phyloP scores from a whole-genome alignment of 23 tunicate genomes.

The Ascidia mentula region DNA sequence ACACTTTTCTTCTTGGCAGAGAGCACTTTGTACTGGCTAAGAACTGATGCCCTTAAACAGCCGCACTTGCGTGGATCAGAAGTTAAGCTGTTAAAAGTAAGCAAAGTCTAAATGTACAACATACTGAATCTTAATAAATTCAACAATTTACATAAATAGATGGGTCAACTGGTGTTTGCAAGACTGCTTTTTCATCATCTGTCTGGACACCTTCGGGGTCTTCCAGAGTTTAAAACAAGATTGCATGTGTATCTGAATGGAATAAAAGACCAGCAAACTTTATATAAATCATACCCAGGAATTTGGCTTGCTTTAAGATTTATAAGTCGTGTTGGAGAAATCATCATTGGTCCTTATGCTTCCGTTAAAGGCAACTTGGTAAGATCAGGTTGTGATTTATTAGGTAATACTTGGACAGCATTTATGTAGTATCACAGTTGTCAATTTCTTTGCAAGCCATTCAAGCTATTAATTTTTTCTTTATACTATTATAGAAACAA shows the following conservation, averaged over 20 bases:
- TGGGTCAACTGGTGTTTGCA: slow-evolving; percentile 82
- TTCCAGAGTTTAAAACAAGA: slow-evolving; percentile 71
- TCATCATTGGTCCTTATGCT: slow-evolving; percentile 46
- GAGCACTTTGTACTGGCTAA: slow-evolving; percentile 79
- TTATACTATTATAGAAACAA: background rate
- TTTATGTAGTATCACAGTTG: background rate
- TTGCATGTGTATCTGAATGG: slow-evolving; percentile 60
- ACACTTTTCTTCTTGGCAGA: slow-evolving; percentile 95
- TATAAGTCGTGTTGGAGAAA: slow-evolving; percentile 49
- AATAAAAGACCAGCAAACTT: slow-evolving; percentile 48
- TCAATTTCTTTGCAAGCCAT: background rate
- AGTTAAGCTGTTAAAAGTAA: slow-evolving; percentile 69
- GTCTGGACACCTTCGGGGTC: slow-evolving; percentile 46
- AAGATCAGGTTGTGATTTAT: background rate
- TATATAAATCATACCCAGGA: slow-evolving; percentile 70
- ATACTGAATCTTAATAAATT: background rate
- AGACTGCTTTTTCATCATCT: slow-evolving; percentile 68
- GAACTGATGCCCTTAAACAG: slow-evolving; percentile 61
- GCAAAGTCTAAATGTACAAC: background rate
- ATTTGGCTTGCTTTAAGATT: slow-evolving; percentile 47
- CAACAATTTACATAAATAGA: slow-evolving; percentile 1
- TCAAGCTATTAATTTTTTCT: background rate
- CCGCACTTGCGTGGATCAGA: slow-evolving; percentile 56
- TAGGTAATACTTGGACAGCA: background rate
- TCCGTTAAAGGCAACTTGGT: background rate